Conservation (phyloP, 1,140 invertebrate species). For the Drosophila ironensis region DNA sequence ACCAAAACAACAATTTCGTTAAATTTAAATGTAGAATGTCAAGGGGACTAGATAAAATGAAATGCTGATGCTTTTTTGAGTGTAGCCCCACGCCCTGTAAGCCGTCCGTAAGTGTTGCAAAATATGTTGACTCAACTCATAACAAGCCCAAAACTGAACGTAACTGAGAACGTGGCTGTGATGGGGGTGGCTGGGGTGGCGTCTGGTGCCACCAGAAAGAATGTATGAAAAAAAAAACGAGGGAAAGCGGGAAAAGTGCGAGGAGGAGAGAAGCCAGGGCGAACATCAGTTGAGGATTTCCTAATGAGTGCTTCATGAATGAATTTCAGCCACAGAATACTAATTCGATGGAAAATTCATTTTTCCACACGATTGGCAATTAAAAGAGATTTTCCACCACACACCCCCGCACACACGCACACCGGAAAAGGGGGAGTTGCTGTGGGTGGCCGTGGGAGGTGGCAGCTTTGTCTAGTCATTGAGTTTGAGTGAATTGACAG, state of each 20-base stretch:
- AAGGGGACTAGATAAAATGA: no score
- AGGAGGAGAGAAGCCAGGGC: conserved; percentile 1
- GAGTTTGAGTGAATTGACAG: conserved; percentile 65
- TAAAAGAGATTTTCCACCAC: conserved; percentile 79
- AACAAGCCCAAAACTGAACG: conserved; percentile 60
- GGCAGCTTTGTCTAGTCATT: conserved; percentile 73
- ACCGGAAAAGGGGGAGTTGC: not conserved
- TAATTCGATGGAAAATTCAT: conserved; percentile 82
- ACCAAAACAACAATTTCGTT: no score
- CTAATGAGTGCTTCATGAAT: conserved; percentile 82
- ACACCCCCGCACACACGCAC: conserved; percentile 18
- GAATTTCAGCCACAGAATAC: conserved; percentile 81
- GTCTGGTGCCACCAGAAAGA: not conserved
- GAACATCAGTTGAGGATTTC: conserved; percentile 69
- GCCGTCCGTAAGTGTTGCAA: conserved; percentile 78
- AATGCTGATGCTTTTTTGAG: not conserved
- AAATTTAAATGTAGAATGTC: no score
- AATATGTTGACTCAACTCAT: conserved; percentile 82
- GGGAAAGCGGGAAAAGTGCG: conserved; percentile 7
- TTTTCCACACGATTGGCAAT: conserved; percentile 82
- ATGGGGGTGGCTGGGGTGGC: conserved; percentile 6
- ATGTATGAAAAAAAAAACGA: not conserved
- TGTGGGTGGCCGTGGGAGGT: not conserved
- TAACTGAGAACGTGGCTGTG: conserved; percentile 44
- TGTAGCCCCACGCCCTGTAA: conserved; percentile 25